These are phyloP conservation scores for Clusia tigrina DNA, from an alignment of 2,888 invertebrate genomes.

Conservation along the genomic window DNA sequence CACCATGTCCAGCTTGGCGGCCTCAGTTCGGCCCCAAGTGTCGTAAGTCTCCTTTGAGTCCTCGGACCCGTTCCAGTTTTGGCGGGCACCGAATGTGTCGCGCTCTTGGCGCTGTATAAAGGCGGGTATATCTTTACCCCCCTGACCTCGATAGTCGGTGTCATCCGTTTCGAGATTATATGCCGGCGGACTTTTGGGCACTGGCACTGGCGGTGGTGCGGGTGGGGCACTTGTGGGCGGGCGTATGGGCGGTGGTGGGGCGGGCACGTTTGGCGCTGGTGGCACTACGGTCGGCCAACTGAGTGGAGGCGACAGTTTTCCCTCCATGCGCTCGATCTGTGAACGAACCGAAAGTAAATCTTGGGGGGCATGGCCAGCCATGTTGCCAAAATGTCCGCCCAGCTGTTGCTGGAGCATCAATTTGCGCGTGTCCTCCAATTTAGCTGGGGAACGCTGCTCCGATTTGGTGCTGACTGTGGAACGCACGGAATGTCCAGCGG, in stretches of 20 bases:
- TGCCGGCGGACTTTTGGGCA: slow-evolving; percentile 71
- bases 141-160: slow-evolving; percentile 58
- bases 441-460: slow-evolving; percentile 78
- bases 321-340: slow-evolving; percentile 71
- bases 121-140: slow-evolving; percentile 62
- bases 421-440: slow-evolving; percentile 86
- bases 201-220: slow-evolving; percentile 73
- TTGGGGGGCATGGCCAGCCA: slow-evolving; percentile 39
- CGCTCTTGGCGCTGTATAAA: slow-evolving; percentile 77
- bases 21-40: slow-evolving; percentile 65
- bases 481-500: slow-evolving; percentile 86
- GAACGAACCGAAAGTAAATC: slow-evolving; percentile 64
- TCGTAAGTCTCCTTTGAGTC: slow-evolving; percentile 53
- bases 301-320: slow-evolving; percentile 67
- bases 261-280: slow-evolving; percentile 69
- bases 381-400: slow-evolving; percentile 66
- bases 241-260: slow-evolving; percentile 69
- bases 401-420: slow-evolving; percentile 86
- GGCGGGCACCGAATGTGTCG: slow-evolving; percentile 78
- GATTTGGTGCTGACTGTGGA: slow-evolving; percentile 76
- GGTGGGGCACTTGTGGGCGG: slow-evolving; percentile 67
- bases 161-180: slow-evolving; percentile 37
- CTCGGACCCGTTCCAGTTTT: slow-evolving; percentile 67
- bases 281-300: slow-evolving; percentile 75
- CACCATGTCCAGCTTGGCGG: slow-evolving; percentile 62